Evolutionary conservation across 2,888 invertebrate genomes (phyloP).

Genomic region (Oscheius sp.): DNA sequence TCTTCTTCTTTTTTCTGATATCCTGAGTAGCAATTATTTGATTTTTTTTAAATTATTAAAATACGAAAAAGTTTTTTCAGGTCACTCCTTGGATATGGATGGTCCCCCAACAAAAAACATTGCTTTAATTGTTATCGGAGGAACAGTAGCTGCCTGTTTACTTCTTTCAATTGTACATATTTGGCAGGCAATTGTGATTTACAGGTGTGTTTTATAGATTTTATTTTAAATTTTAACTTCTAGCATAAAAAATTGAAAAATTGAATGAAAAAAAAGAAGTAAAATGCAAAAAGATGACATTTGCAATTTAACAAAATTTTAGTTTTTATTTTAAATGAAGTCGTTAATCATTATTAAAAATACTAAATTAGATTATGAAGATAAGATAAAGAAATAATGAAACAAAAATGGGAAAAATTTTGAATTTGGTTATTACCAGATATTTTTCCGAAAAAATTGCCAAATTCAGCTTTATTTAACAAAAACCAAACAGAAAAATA

Average conservation of each 20-base stretch:
- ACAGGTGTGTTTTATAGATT: conserved; percentile 43
- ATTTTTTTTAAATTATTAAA: too few relatives aligned
- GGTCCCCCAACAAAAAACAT: conserved; percentile 38
- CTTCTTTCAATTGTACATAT: conserved; percentile 58
- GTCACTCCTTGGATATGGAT: conserved; percentile 47
- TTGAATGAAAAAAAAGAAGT: neutral
- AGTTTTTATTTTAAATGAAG: neutral
- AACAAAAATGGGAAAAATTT: too few relatives aligned
- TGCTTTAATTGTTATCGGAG: conserved; percentile 48
- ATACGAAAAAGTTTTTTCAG: too few relatives aligned
- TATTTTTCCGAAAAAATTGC: too few relatives aligned
- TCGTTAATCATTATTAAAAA: too few relatives aligned
- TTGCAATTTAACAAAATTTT: neutral
- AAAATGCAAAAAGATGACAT: neutral
- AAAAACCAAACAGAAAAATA: too few relatives aligned
- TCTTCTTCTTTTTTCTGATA: too few relatives aligned
- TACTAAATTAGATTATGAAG: too few relatives aligned
- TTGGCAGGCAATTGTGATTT: conserved; percentile 64
- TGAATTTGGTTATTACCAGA: too few relatives aligned
- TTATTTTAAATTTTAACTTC: neutral
- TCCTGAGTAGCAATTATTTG: too few relatives aligned
- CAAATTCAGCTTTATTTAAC: too few relatives aligned
- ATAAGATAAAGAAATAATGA: too few relatives aligned
- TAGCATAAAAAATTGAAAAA: neutral
- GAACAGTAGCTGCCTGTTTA: conserved; percentile 58